Conservation (phyloP, 2,113 vertebrate genomes). For the Galemys pyrenaicus region DNA sequence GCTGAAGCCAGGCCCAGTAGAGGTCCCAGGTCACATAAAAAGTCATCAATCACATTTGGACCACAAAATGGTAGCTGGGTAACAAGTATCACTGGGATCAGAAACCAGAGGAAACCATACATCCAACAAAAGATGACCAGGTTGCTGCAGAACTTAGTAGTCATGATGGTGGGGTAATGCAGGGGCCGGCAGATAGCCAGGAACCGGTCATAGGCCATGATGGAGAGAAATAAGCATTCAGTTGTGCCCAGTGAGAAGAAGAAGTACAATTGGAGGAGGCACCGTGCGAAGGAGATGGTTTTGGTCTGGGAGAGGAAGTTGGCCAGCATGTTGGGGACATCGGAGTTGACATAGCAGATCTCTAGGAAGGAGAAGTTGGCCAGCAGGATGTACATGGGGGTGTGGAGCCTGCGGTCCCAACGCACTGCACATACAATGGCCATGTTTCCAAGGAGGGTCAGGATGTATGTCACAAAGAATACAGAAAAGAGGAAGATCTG, state of each 20-base stretch:
- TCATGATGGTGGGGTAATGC: conserved; percentile 68
- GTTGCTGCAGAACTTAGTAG: conserved; percentile 51
- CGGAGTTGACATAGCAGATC: conserved; percentile 78
- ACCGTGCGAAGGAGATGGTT: conserved; percentile 57
- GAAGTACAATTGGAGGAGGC: conserved; percentile 75
- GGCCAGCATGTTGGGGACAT: conserved; percentile 82
- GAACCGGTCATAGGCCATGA: conserved; percentile 77
- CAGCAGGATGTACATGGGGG: conserved; percentile 81
- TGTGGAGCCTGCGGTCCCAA: conserved; percentile 65
- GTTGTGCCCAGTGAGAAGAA: conserved; percentile 76
- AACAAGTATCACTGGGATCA: conserved; percentile 58
- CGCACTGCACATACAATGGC: conserved; percentile 69
- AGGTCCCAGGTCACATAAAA: conserved; percentile 77
- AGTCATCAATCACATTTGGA: conserved; percentile 75
- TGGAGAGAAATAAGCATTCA: conserved; percentile 76
- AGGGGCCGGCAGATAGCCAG: conserved; percentile 73
- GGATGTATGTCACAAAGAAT: conserved; percentile 69
- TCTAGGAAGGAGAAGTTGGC: conserved; percentile 79
- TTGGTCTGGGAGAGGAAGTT: conserved; percentile 76
- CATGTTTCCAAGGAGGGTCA: conserved; percentile 78
- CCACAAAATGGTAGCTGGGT: conserved; percentile 72
- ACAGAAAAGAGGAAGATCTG: conserved; percentile 65
- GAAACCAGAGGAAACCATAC: conserved; percentile 74
- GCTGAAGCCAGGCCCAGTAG: conserved; percentile 68
- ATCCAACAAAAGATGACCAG: conserved; percentile 73